Conservation (phyloP, 2,797 vertebrate genomes). For the Premnoplex brunnescens region DNA sequence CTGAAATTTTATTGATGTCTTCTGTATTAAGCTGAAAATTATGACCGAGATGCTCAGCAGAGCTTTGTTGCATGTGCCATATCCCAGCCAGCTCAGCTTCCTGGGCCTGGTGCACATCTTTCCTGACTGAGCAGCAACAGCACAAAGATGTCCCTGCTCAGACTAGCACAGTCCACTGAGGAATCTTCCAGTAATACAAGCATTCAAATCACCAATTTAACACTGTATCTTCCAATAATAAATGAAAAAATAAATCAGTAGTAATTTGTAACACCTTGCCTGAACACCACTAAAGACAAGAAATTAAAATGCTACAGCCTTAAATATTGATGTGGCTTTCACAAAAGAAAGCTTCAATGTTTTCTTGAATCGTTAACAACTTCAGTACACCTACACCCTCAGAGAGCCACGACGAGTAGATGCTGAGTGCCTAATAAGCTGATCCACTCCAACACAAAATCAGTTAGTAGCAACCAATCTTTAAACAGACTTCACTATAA, state of each 20-base stretch:
- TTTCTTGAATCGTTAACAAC: not conserved
- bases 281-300: not conserved
- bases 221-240: not conserved
- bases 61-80: not conserved
- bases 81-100: not conserved
- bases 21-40: not conserved
- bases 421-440: not conserved
- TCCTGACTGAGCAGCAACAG: not conserved
- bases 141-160: not conserved
- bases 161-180: not conserved
- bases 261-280: not conserved
- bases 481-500: not conserved
- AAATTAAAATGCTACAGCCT: not conserved
- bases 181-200: not conserved
- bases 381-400: not conserved
- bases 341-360: not conserved
- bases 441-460: not conserved
- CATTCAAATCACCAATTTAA: not conserved
- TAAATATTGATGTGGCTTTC: not conserved
- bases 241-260: not conserved
- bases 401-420: not conserved
- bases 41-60: not conserved
- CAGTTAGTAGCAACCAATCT: not conserved
- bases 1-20: not conserved
- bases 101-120: rapidly evolving